Evolutionary conservation across 2,113 vertebrate species (phyloP).

Genomic region (Psammodynastes pulverulentus): DNA sequence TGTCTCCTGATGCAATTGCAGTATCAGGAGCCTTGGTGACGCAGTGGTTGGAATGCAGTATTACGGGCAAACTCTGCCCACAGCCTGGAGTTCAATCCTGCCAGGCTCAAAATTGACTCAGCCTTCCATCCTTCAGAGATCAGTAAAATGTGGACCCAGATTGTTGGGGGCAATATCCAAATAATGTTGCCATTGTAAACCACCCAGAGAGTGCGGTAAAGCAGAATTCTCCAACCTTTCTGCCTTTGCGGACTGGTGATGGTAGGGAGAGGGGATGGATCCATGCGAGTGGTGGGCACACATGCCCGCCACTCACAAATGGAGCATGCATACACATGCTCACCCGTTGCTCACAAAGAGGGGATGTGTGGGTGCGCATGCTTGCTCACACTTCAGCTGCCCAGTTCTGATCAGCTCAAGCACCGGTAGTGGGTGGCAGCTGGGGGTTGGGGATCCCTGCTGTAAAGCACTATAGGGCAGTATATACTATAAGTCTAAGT

Average conservation of each 20-base stretch:
- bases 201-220: not conserved
- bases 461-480: not conserved
- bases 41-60: not conserved
- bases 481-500: not conserved
- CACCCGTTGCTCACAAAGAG: too few species aligned
- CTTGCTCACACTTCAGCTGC: too few species aligned
- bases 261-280: too few species aligned
- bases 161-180: not conserved
- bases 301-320: too few species aligned
- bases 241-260: too few species aligned
- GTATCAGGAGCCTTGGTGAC: not conserved
- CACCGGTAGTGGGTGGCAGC: too few species aligned
- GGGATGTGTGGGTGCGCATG: too few species aligned
- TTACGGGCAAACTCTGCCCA: not conserved
- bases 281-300: too few species aligned
- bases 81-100: not conserved
- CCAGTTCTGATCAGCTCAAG: too few species aligned
- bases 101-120: not conserved
- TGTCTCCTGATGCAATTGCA: not conserved
- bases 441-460: too few species aligned
- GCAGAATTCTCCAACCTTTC: not conserved
- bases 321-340: too few species aligned
- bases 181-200: not conserved
- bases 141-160: not conserved
- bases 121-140: not conserved